Evolutionary conservation across 2,797 vertebrate genomes (phyloP).

Genomic region (Chelon labrosus): DNA sequence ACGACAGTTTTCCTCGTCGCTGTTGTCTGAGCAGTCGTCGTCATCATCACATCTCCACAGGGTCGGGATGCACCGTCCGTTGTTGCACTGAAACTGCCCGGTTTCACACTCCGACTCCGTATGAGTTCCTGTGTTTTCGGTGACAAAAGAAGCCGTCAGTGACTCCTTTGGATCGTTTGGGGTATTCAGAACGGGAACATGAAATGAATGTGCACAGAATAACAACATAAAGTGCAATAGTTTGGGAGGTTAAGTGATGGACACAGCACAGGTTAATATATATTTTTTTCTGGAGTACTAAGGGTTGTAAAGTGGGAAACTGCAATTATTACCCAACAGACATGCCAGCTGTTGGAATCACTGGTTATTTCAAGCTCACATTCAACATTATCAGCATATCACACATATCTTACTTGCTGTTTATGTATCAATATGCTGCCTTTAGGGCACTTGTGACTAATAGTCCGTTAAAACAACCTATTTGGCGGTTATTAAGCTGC

Average conservation of each 20-base stretch:
- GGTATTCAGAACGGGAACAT: no score
- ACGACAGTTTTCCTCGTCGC: conserved; percentile 97
- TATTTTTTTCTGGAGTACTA: not conserved
- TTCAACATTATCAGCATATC: not conserved
- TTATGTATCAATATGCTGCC: not conserved
- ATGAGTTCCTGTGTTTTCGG: conserved; percentile 75
- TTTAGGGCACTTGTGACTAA: conserved; percentile 3
- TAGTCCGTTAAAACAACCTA: conserved; percentile 16
- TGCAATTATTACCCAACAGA: not conserved
- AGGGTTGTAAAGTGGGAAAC: not conserved
- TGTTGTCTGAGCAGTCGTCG: conserved; percentile 96
- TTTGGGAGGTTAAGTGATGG: conserved; percentile 5
- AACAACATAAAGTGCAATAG: not conserved
- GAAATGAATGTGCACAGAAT: no score
- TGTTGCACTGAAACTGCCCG: conserved; percentile 95
- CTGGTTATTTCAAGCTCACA: not conserved
- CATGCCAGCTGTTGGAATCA: not conserved
- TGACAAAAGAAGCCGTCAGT: not conserved
- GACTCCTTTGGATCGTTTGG: not conserved
- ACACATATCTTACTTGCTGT: not conserved
- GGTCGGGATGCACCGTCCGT: conserved; percentile 93
- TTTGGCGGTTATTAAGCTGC: conserved; percentile 2
- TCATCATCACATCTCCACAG: conserved; percentile 98
- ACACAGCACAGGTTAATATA: no score
- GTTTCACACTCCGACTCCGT: conserved; percentile 91